Percentiles rank a stretch among this genome's conserved stretches.
Conservation (phyloP, 35 echinoderm and acorn worm genomes). For the Apostichopus japonicus region DNA sequence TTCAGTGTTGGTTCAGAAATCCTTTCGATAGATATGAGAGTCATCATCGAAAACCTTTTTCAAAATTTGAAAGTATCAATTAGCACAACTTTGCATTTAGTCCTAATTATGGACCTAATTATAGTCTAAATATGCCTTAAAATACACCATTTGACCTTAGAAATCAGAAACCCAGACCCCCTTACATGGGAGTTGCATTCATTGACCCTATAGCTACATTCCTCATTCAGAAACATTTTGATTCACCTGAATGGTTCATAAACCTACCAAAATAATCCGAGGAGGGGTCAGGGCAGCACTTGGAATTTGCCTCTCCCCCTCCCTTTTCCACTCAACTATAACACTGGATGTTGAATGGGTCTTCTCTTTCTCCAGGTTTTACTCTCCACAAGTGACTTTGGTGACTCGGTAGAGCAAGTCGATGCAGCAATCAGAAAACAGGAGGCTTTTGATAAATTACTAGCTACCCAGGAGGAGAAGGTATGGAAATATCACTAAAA, state of each 20-base stretch:
- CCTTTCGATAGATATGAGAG: too few species aligned
- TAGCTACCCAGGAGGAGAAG: slow-evolving; percentile 94
- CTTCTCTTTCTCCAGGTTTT: slow-evolving; percentile 62
- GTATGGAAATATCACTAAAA: slow-evolving; percentile 23
- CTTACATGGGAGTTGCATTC: too few species aligned
- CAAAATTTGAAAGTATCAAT: too few species aligned
- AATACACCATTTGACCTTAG: too few species aligned
- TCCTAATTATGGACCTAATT: too few species aligned
- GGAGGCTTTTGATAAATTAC: slow-evolving; percentile 95
- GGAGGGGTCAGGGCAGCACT: background rate
- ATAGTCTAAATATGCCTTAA: too few species aligned
- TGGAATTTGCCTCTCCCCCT: background rate
- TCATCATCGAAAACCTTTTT: too few species aligned
- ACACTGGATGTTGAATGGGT: background rate
- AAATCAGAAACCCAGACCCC: too few species aligned
- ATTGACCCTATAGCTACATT: too few species aligned
- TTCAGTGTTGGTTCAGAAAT: too few species aligned
- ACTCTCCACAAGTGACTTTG: slow-evolving; percentile 67
- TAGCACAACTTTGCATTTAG: too few species aligned
- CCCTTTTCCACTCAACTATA: background rate
- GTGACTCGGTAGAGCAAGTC: slow-evolving; percentile 85
- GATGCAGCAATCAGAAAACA: slow-evolving; percentile 90
- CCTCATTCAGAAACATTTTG: too few species aligned
- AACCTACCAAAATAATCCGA: background rate
- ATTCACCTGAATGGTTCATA: background rate